Evolutionary conservation across 2,888 invertebrate species (phyloP), one percentile per base, ranked within the genome.

Genomic region (Choreutis nemorana): DNA sequence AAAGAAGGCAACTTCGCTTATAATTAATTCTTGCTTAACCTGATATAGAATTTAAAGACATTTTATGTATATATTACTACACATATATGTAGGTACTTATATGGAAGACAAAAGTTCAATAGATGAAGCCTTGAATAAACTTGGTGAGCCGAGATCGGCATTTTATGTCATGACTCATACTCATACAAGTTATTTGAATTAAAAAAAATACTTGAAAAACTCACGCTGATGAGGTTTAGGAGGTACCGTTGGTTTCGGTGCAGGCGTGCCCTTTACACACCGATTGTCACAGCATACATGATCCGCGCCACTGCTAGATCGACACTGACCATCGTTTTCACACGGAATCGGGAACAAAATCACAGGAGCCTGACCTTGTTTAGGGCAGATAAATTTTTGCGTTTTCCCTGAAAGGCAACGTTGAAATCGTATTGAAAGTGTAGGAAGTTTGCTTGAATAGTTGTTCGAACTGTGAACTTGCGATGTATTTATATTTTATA

Each of bases 211-310:
- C 63, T 42, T 65, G n/a, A n/a, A n/a, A n/a, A n/a, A n/a, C n/a
- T n/a, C n/a, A 79, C 79, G 79, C 60, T 73, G 73, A 41, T 78
- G 78, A n/a, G 63, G 44, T 39, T 35, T 30, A 21, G 65, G 62
- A 22, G 50, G 41, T 9, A 63, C 53, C n/a, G 59, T 64, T 9
- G 79, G 77, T 38, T 81, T 70, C 1, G 86, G 86, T 31, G 85
- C 83, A 3, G 81, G 71, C 14, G 83, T 71, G 7, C 87, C 87
- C 39, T 81, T 66, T 25, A 84, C 68, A 47, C 87, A 87, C 42
- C 82, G 81, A 23, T 70, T 75, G 22, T 71, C 64, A 44, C 80
- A 80, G 62, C 80, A 80, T 21, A 80, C 71, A 34, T 78, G 68
- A 37, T 70, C 75, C 1, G 71, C 50, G 2, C 79, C 79, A 43